A percentile compares a stretch with the other conserved stretches of the same genome.
Evolutionary conservation across 2,888 invertebrate species (phyloP).

Genomic region (Paralinhomoeus sp.): DNA sequence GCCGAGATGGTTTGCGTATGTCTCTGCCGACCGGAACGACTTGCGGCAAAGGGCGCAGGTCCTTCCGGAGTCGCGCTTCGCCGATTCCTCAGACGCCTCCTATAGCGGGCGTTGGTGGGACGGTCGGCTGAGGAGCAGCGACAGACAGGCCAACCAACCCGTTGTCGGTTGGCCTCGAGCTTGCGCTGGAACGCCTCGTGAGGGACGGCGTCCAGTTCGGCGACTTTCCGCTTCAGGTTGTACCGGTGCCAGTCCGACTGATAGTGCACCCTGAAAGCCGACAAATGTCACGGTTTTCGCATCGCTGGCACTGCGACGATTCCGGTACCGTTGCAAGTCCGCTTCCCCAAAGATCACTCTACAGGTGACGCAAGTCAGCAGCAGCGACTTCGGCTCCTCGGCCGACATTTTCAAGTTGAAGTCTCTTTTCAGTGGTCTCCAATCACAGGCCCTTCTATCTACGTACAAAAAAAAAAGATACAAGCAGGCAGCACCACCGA

Average conservation of each 20-base stretch:
- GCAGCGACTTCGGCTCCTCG: neutral
- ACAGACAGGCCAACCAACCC: too few species aligned
- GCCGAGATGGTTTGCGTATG: conserved; percentile 62
- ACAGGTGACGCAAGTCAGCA: conserved; percentile 67
- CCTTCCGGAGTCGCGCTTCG: neutral
- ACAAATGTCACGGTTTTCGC: too few species aligned
- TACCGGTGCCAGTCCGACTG: conserved; percentile 73
- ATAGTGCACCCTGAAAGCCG: too few species aligned
- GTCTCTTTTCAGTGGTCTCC: too few species aligned
- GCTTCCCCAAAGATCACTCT: conserved; percentile 58
- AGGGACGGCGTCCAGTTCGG: conserved; percentile 59
- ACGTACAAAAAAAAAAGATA: too few species aligned
- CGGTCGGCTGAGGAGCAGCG: conserved; percentile 7
- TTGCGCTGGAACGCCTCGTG: conserved; percentile 60
- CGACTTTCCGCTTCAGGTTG: conserved; percentile 62
- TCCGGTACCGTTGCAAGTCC: conserved; percentile 49
- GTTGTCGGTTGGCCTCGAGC: conserved; percentile 23
- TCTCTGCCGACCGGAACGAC: conserved; percentile 55
- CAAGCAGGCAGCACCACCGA: too few species aligned
- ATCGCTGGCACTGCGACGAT: too few species aligned
- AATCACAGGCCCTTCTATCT: too few species aligned
- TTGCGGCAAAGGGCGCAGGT: conserved; percentile 45
- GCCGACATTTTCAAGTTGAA: too few species aligned
- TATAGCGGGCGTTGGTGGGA: conserved; percentile 10
- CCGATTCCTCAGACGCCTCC: conserved; percentile 9